A percentile compares a stretch with the other conserved stretches of the same genome.
Evolutionary conservation across 1,140 invertebrate genomes (phyloP).

Genomic region (Halictus rubicundus): DNA sequence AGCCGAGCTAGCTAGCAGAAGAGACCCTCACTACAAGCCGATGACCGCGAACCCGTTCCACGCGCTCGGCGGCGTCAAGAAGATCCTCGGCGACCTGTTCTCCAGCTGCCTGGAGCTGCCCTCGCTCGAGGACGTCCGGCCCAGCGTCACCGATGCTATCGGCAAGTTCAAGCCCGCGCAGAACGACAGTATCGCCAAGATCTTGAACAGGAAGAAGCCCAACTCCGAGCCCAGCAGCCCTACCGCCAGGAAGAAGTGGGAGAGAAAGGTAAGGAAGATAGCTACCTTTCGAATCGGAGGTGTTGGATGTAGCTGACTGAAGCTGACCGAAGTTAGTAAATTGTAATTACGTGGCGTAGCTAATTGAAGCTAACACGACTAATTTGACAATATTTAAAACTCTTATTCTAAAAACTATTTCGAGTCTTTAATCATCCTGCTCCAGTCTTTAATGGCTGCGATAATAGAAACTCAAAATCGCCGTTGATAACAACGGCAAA

Average conservation of each 20-base stretch:
- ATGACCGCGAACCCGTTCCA: slow-evolving; percentile 87
- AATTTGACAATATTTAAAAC: no score
- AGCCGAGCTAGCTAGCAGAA: slow-evolving; percentile 88
- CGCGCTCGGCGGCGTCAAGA: slow-evolving; percentile 87
- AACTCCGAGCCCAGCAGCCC: slow-evolving; percentile 78
- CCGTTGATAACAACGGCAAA: no score
- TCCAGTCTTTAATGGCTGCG: no score
- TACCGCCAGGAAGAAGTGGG: slow-evolving; percentile 79
- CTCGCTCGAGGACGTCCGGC: slow-evolving; percentile 80
- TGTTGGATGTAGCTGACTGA: no score
- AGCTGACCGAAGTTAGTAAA: no score
- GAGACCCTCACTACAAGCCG: slow-evolving; percentile 89
- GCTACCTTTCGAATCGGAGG: no score
- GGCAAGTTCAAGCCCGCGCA: slow-evolving; percentile 74
- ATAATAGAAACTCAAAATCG: no score
- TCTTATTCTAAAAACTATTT: no score
- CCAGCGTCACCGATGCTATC: slow-evolving; percentile 68
- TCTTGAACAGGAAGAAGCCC: slow-evolving; percentile 77
- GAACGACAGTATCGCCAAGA: slow-evolving; percentile 77
- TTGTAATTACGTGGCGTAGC: no score
- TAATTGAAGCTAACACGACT: no score
- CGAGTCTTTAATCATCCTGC: no score
- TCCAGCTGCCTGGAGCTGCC: slow-evolving; percentile 89
- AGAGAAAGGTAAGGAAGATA: slow-evolving; percentile 71
- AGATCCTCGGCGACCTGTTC: slow-evolving; percentile 88